Conservation (phyloP, 2,113 vertebrate species). For the Mionectes macconnelli region DNA sequence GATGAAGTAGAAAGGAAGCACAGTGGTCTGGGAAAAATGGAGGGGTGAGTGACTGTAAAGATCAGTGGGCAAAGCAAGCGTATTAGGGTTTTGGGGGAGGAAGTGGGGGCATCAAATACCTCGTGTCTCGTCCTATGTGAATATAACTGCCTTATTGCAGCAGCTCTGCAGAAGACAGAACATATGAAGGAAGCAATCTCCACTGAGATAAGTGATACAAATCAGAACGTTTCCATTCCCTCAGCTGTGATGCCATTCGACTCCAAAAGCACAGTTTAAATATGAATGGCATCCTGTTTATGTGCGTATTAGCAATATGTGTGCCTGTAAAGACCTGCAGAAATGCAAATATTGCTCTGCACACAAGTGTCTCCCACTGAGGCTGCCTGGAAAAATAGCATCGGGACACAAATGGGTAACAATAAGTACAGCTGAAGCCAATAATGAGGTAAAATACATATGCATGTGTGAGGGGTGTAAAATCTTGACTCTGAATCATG, state of each 20-base stretch:
- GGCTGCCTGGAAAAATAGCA: slow-evolving; percentile 36
- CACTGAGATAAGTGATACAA: slow-evolving; percentile 44
- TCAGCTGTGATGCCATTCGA: slow-evolving; percentile 8
- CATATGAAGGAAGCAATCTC: slow-evolving; percentile 23
- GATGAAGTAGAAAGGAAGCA: slow-evolving; percentile 28
- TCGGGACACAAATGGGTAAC: background rate
- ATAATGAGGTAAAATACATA: slow-evolving; percentile 50
- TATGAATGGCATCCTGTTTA: slow-evolving; percentile 63
- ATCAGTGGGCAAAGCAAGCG: slow-evolving; percentile 24
- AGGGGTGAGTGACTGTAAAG: background rate
- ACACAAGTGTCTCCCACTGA: slow-evolving; percentile 16
- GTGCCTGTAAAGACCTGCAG: slow-evolving; percentile 21
- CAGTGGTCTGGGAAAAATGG: background rate
- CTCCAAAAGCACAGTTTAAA: slow-evolving; percentile 53
- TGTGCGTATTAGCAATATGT: slow-evolving; percentile 49
- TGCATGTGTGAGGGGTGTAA: background rate
- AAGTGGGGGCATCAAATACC: background rate
- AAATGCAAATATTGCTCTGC: slow-evolving; percentile 50
- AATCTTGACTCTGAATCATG: background rate
- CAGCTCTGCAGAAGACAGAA: background rate
- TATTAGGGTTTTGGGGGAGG: background rate
- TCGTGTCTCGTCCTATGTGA: background rate
- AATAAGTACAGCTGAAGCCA: slow-evolving; percentile 39
- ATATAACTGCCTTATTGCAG: slow-evolving; percentile 12
- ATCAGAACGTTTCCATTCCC: slow-evolving; percentile 52